phyloP scores from a whole-genome alignment of 2,113 vertebrate genomes.

The Formicarius rufipectus region DNA sequence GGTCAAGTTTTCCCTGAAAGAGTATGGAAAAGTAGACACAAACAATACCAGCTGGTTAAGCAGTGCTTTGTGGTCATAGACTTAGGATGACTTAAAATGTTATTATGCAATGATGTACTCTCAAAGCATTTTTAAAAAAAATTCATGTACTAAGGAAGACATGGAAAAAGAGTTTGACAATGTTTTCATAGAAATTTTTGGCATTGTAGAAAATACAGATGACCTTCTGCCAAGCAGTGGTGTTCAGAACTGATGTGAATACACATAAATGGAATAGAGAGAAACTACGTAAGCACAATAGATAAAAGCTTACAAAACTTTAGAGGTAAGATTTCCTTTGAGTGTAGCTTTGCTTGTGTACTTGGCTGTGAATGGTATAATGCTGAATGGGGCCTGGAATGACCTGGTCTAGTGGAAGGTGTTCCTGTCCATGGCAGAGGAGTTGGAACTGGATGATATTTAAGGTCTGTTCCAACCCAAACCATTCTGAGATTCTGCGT shows the following conservation, averaged over 20 bases:
- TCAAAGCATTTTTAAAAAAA: constrained; percentile 26
- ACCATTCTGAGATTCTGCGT: accelerated
- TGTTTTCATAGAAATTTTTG: constrained; percentile 23
- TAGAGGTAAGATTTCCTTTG: background rate
- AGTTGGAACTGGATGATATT: background rate
- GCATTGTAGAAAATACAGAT: background rate
- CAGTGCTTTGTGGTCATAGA: constrained; percentile 35
- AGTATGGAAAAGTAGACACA: constrained; percentile 37
- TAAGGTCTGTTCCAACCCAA: background rate
- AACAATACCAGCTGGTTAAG: constrained; percentile 52
- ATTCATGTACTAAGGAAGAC: constrained; percentile 9
- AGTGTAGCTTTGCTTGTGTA: accelerated
- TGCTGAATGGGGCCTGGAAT: background rate
- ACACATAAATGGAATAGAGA: background rate
- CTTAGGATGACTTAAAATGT: constrained; percentile 58
- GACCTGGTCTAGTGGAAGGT: background rate
- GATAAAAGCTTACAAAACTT: background rate
- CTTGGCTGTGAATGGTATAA: background rate
- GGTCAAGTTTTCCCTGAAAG: constrained; percentile 40
- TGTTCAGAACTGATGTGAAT: background rate
- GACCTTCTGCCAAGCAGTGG: background rate
- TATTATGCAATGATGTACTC: constrained; percentile 37
- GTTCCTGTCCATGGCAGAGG: background rate
- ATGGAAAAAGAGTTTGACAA: background rate
- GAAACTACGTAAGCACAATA: background rate